Base-by-base conservation (phyloP, 2,797 vertebrate species). In the Oreonectes daqikongensis region DNA sequence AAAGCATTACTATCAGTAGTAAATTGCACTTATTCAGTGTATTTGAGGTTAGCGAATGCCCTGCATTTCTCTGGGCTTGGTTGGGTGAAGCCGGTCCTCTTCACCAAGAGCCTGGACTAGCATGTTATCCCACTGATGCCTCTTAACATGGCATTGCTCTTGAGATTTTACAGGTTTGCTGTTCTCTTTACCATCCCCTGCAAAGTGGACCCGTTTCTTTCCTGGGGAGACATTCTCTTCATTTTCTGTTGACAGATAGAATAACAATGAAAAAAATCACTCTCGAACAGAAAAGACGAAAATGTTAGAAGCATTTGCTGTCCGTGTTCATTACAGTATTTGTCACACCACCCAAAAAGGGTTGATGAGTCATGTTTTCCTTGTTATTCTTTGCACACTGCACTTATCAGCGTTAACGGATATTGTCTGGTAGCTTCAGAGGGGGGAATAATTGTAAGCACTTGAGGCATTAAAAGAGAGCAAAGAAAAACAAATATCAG, bases 171-270 rank as follows among this genome's bases (percentile, higher is more conserved):
- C 76, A 9, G 88, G 85, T 35, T 32, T 22, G 61, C 69, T 26
- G 75, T 96, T 96, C 84, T 97, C 94, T 89, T 96, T 94, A 78
- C 84, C 91, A 77, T 94, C 93, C 0, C 89, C 88, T 1, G 90
- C 89, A 86, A 95, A 97, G 77, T 94, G 94, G 84, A 95, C 94
- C 79, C 93, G 96, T 90, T 93, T 98, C 90, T 94, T 96, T n/a
- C 92, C 89, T 0, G 91, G 81, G 8, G 92, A 93, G 61, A 88
- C 70, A 8, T 89, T 88, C 72, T 93, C 74, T 69, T 69, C 88
- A 35, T 76, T 80, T 2, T 63, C 50, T 88, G 87, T 96, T 96
- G 89, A 38, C 82, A 53, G 66, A 60, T 11, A 79, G 46, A 85
- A 52, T 57, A 48, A 84, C 60, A 44, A 5, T 71, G n/a, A n/a